These are phyloP conservation scores for Peromyscus melanophrys DNA, from an alignment of 2,797 vertebrate genomes.

Conservation along the genomic window DNA sequence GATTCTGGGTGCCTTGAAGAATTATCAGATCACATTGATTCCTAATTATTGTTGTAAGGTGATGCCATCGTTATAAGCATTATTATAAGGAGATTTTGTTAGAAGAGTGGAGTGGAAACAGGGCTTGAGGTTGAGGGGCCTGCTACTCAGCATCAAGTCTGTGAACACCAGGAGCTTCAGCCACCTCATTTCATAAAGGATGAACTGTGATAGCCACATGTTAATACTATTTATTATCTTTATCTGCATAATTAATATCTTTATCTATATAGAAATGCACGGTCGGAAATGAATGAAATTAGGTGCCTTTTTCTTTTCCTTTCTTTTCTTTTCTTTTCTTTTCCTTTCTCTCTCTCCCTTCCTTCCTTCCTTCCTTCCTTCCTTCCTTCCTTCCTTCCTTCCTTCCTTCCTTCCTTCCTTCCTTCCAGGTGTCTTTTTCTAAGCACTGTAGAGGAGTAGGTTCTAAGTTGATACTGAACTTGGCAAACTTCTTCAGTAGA, in stretches of 20 bases:
- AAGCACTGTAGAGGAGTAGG: background rate
- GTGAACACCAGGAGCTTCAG: background rate
- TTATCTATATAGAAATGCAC: background rate
- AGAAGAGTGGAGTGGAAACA: background rate
- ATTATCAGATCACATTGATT: background rate
- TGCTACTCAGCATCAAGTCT: background rate
- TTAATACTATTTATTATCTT: background rate
- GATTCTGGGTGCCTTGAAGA: background rate
- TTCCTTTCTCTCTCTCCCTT: no score
- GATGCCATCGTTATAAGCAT: background rate
- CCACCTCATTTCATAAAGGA: slow-evolving; percentile 16
- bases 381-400: no score
- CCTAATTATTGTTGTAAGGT: background rate
- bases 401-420: no score
- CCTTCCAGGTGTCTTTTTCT: background rate
- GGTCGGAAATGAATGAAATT: slow-evolving; percentile 15
- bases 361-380: no score
- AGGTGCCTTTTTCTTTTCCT: no score
- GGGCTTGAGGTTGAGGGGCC: background rate
- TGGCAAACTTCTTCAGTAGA: background rate
- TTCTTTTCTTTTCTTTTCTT: no score
- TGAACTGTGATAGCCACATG: background rate
- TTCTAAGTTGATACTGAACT: background rate
- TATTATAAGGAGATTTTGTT: background rate
- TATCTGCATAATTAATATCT: no score